Conservation (phyloP, 2,113 vertebrate species). For the Ciconia stormi region DNA sequence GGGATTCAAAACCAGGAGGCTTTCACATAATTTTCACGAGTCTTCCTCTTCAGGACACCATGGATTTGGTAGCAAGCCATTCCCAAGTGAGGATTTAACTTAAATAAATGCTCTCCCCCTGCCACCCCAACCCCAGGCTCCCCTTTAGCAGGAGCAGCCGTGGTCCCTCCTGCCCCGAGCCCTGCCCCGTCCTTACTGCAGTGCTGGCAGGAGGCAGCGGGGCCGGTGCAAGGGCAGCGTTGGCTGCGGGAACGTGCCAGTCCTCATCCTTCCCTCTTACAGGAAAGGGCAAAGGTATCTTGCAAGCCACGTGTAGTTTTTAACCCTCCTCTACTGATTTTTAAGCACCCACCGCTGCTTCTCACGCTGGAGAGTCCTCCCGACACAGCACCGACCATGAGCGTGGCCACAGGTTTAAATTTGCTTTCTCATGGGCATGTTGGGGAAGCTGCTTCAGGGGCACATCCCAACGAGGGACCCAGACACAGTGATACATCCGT, state of each 20-base stretch:
- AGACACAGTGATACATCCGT: background rate
- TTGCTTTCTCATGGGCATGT: background rate
- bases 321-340: background rate
- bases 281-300: background rate
- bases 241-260: background rate
- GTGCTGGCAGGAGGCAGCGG: background rate
- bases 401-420: accelerated
- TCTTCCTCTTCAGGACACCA: background rate
- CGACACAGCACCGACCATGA: accelerated
- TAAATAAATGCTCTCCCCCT: background rate
- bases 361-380: background rate
- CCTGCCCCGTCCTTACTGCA: background rate
- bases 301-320: accelerated
- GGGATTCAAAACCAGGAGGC: background rate
- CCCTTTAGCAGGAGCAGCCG: background rate
- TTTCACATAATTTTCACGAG: background rate
- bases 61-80: background rate
- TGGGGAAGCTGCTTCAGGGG: background rate
- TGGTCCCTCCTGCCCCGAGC: background rate
- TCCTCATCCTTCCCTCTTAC: background rate
- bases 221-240: background rate
- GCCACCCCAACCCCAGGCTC: background rate
- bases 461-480: background rate
- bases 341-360: background rate
- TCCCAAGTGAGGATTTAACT: background rate